Conservation (phyloP, 2,888 invertebrate species). For the Nomada goodeniana region DNA sequence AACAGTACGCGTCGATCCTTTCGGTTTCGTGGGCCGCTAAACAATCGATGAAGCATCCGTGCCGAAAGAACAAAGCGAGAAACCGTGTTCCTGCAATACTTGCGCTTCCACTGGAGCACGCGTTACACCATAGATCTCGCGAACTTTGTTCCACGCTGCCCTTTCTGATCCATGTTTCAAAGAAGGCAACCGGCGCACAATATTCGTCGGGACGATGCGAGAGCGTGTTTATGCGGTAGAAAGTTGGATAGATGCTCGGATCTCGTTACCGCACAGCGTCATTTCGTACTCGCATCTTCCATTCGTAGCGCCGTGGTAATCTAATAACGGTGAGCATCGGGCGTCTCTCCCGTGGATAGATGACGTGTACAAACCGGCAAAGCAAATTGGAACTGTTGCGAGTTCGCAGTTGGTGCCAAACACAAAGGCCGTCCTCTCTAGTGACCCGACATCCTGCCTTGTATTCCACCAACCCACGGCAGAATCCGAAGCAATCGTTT, state of each 20-base stretch:
- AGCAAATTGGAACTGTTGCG: constrained; percentile 58
- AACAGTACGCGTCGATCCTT: no score
- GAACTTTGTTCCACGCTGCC: not conserved
- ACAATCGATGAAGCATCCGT: constrained; percentile 33
- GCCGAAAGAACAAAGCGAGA: not conserved
- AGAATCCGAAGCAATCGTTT: constrained; percentile 52
- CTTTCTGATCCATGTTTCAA: not conserved
- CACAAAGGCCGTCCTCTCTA: constrained; percentile 54
- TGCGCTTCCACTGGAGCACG: no score
- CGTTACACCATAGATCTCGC: not conserved
- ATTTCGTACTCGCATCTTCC: not conserved
- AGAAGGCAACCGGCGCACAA: not conserved
- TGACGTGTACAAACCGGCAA: constrained; percentile 28
- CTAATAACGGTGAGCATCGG: constrained; percentile 32
- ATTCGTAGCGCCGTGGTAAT: constrained; percentile 26
- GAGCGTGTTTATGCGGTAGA: not conserved
- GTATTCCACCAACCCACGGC: constrained; percentile 24
- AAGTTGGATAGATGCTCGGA: not conserved
- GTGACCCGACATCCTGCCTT: constrained; percentile 17
- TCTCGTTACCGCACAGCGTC: not conserved
- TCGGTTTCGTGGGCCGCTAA: constrained; percentile 15
- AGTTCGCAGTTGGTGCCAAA: constrained; percentile 26
- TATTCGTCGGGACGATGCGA: not conserved
- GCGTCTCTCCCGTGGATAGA: constrained; percentile 13
- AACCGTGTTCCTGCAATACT: not conserved